Evolutionary conservation across 2,888 invertebrate genomes (phyloP).

Genomic region (Pristionchus entomophagus): DNA sequence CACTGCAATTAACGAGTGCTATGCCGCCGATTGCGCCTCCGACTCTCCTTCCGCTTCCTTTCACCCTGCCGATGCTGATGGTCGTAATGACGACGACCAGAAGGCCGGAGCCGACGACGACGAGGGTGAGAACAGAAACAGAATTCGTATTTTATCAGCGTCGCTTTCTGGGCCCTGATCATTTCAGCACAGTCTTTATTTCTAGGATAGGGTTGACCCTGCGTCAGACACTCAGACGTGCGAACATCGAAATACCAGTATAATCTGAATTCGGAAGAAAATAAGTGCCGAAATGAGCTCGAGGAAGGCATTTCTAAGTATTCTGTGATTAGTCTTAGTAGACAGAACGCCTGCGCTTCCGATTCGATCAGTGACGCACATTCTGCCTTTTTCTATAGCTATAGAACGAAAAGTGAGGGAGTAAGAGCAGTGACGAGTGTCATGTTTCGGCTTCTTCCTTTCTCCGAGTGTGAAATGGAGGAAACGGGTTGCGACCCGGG

Average conservation of each 20-base stretch:
- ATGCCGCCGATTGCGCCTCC: slow-evolving; percentile 1
- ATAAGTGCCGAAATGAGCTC: no score
- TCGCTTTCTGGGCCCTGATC: no score
- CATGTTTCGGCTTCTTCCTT: neutral
- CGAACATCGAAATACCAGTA: no score
- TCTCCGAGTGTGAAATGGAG: neutral
- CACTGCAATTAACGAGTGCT: neutral
- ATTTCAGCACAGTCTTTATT: no score
- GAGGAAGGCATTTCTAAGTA: no score
- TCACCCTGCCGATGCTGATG: slow-evolving; percentile 15
- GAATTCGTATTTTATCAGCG: no score
- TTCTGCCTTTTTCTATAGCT: neutral
- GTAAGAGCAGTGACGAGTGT: neutral
- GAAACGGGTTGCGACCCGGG: slow-evolving; percentile 13
- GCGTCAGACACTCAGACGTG: no score
- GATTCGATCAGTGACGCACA: neutral
- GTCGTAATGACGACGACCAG: slow-evolving; percentile 29
- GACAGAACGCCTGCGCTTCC: neutral
- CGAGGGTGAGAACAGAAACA: neutral
- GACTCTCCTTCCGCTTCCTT: slow-evolving; percentile 31
- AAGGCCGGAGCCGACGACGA: neutral
- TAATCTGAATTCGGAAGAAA: no score
- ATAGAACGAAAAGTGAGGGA: neutral
- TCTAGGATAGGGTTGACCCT: no score
- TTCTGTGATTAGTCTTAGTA: neutral